Evolutionary conservation across 2,888 invertebrate genomes (phyloP).

Genomic region (Torymus aiolomorphi): DNA sequence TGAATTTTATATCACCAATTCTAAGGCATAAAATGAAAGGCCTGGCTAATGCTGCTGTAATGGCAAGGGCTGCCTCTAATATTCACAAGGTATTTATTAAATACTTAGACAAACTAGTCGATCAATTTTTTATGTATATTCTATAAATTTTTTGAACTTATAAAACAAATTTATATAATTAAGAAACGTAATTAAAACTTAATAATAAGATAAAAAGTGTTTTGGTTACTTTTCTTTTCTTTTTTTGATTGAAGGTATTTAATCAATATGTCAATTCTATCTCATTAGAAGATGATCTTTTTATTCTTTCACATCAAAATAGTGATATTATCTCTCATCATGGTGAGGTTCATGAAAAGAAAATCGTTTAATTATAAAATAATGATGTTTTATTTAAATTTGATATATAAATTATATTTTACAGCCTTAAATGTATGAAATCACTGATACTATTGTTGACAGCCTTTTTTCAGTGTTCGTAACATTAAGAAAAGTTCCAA

Average conservation of each 20-base stretch:
- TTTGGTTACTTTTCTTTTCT: slow-evolving; percentile 11
- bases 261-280: slow-evolving; percentile 99
- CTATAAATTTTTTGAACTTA: neutral
- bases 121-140: neutral
- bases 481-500: slow-evolving; percentile 87
- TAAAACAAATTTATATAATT: slow-evolving; percentile 11
- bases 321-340: slow-evolving; percentile 95
- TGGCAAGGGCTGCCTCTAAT: slow-evolving; percentile 92
- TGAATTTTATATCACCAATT: slow-evolving; percentile 98
- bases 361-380: slow-evolving; percentile 19
- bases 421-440: slow-evolving; percentile 94
- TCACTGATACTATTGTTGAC: slow-evolving; percentile 96
- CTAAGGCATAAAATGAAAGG: slow-evolving; percentile 95
- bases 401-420: slow-evolving; percentile 61
- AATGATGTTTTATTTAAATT: neutral
- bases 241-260: slow-evolving; percentile 80
- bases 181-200: neutral
- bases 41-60: slow-evolving; percentile 93
- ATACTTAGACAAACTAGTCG: too few species aligned
- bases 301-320: slow-evolving; percentile 94
- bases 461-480: slow-evolving; percentile 98
- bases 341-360: slow-evolving; percentile 77
- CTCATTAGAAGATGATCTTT: slow-evolving; percentile 97
- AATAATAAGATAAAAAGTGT: neutral
- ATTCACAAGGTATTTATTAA: slow-evolving; percentile 85